Evolutionary conservation across 2,797 vertebrate genomes (phyloP).

Genomic region (Anisognathus igniventris): DNA sequence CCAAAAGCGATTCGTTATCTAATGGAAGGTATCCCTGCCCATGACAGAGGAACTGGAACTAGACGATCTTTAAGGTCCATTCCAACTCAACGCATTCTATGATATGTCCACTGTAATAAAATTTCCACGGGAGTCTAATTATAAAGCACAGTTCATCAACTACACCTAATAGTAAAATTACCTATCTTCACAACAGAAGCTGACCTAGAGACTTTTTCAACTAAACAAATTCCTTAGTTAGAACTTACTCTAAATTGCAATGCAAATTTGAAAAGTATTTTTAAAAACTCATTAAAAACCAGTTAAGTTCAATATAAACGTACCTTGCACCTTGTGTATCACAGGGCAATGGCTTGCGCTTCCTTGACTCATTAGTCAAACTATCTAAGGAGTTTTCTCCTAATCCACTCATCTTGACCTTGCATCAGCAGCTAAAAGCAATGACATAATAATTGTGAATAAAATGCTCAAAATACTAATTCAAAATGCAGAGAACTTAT

Average conservation of each 20-base stretch:
- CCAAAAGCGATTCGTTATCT: background rate
- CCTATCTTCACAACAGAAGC: background rate
- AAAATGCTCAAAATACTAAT: background rate
- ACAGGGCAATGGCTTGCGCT: conserved; percentile 91
- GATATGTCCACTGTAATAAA: background rate
- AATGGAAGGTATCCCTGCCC: background rate
- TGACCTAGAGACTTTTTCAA: background rate
- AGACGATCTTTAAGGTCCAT: background rate
- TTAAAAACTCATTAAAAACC: background rate
- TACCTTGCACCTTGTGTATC: conserved; percentile 90
- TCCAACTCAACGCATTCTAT: background rate
- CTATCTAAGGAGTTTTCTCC: conserved; percentile 91
- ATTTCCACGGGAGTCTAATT: background rate
- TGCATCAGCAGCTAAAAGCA: conserved; percentile 86
- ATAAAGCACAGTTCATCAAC: background rate
- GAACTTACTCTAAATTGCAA: background rate
- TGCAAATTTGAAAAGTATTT: background rate
- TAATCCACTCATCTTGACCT: conserved; percentile 91
- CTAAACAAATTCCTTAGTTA: background rate
- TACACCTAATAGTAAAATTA: background rate
- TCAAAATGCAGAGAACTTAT: background rate
- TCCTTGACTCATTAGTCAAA: conserved; percentile 87
- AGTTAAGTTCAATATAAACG: conserved; percentile 2
- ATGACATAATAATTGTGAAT: background rate
- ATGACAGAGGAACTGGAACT: background rate